Percentiles rank a stretch among this genome's conserved stretches.
Conservation (phyloP, 2,113 vertebrate genomes). For the Steatornis caripensis region DNA sequence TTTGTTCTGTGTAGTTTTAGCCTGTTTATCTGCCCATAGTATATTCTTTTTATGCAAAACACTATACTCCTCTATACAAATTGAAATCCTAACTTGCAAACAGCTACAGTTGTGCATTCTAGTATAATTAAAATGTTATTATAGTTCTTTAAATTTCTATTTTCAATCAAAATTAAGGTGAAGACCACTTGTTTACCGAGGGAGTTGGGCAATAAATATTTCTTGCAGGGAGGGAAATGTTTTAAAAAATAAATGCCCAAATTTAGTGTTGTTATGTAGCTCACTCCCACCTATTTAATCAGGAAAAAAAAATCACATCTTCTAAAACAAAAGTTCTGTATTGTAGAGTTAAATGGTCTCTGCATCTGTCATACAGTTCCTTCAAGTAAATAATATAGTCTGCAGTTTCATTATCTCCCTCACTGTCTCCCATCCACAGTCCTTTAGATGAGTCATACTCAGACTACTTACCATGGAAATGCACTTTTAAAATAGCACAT, state of each 20-base stretch:
- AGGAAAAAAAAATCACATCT: background rate
- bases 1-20: constrained; percentile 18
- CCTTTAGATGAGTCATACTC: background rate
- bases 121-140: constrained; percentile 10
- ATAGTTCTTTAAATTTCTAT: constrained; percentile 23
- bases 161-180: constrained; percentile 14
- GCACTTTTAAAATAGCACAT: background rate
- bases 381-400: background rate
- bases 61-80: constrained; percentile 45
- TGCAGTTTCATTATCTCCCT: background rate
- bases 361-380: background rate
- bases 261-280: background rate
- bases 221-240: background rate
- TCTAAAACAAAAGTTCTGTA: background rate
- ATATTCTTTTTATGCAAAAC: constrained; percentile 46
- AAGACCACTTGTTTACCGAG: background rate
- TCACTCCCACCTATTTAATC: background rate
- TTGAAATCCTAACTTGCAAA: constrained; percentile 58
- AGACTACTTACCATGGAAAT: background rate
- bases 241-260: background rate
- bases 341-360: background rate
- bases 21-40: constrained; percentile 41
- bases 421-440: background rate
- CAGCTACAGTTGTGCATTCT: constrained; percentile 49
- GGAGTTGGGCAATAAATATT: background rate